Conservation (phyloP, 2,113 vertebrate species). For the Atractosteus spatula region DNA sequence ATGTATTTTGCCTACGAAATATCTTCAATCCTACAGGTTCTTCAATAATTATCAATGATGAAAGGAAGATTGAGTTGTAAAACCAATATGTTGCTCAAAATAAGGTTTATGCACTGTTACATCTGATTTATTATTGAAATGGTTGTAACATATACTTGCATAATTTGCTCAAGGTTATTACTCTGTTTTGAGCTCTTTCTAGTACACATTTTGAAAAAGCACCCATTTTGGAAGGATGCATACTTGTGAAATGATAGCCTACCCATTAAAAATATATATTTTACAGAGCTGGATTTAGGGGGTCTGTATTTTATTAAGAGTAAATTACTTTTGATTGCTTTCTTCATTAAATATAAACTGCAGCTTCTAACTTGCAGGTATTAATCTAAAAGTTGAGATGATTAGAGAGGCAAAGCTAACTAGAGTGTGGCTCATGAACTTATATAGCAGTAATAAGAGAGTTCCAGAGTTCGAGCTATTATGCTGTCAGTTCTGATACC, state of each 20-base stretch:
- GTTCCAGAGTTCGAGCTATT: constrained; percentile 54
- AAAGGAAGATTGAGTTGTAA: no score
- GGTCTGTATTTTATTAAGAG: constrained; percentile 69
- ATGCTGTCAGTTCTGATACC: constrained; percentile 67
- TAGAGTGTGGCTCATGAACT: constrained; percentile 52
- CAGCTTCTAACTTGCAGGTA: constrained; percentile 17
- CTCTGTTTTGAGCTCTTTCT: no score
- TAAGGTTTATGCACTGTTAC: no score
- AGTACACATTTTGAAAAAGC: no score
- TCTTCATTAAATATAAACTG: constrained; percentile 61
- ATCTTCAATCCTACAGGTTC: no score
- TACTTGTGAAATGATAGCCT: constrained; percentile 32
- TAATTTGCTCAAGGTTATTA: no score
- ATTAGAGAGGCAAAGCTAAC: constrained; percentile 51
- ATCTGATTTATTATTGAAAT: no score
- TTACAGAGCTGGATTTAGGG: constrained; percentile 32
- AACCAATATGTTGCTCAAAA: no score
- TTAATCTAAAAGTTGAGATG: constrained; percentile 54
- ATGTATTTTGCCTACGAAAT: no score
- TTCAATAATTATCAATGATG: no score
- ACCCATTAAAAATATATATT: constrained; percentile 36
- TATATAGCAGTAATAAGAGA: constrained; percentile 56
- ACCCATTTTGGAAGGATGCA: background rate
- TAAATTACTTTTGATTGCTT: constrained; percentile 55
- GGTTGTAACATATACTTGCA: no score